Conservation (phyloP, 2,797 vertebrate genomes). For the Poeciliopsis presidionis region DNA sequence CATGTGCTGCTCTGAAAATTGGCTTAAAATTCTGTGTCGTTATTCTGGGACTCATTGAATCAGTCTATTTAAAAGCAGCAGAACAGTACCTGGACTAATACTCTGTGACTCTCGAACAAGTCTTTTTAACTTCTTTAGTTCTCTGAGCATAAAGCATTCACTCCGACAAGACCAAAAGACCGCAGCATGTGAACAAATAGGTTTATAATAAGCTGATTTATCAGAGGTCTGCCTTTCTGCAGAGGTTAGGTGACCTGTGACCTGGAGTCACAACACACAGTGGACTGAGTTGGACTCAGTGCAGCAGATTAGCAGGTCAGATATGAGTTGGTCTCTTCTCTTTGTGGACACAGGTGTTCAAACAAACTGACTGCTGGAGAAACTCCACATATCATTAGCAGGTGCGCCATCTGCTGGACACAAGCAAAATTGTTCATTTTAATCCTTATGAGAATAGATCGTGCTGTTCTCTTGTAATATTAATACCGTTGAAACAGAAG, state of each 20-base stretch:
- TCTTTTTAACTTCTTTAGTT: not conserved
- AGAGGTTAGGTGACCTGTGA: slow-evolving; percentile 33
- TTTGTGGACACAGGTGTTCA: slow-evolving; percentile 77
- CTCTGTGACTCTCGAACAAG: not conserved
- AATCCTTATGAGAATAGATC: not conserved
- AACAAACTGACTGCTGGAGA: slow-evolving; percentile 51
- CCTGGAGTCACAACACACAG: slow-evolving; percentile 50
- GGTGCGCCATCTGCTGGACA: slow-evolving; percentile 59
- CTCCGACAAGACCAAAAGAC: slow-evolving; percentile 5
- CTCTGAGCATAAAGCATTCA: not conserved
- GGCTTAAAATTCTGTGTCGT: slow-evolving; percentile 56
- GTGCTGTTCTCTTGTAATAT: too few species aligned
- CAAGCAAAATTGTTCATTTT: not conserved
- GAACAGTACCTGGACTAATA: slow-evolving; percentile 15
- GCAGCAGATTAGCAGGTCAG: slow-evolving; percentile 66
- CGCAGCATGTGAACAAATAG: not conserved
- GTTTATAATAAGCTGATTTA: slow-evolving; percentile 42
- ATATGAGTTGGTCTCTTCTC: slow-evolving; percentile 42
- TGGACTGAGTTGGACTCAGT: slow-evolving; percentile 47
- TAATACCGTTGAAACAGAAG: not conserved
- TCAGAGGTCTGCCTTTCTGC: slow-evolving; percentile 23
- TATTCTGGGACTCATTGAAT: slow-evolving; percentile 48
- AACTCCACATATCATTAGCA: not conserved
- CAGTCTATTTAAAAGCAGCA: slow-evolving; percentile 25
- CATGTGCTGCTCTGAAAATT: slow-evolving; percentile 57